Conservation (phyloP, 1,140 invertebrate species). For the Aphelinus certus region DNA sequence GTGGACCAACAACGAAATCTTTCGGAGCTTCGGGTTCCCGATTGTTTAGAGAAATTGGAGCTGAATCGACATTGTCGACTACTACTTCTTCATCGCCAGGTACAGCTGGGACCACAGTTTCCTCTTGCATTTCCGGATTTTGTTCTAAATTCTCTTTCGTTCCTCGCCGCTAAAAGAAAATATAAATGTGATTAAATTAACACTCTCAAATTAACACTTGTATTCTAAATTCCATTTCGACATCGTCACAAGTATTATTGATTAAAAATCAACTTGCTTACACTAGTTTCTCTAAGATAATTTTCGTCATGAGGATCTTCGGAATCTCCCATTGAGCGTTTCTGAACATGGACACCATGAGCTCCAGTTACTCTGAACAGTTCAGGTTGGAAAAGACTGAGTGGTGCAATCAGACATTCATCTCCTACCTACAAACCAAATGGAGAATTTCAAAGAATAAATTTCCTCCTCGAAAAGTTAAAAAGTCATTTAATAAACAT, state of each 20-base stretch:
- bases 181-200: constrained; percentile 28
- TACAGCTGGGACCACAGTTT: constrained; percentile 52
- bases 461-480: too few species aligned
- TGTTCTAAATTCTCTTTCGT: constrained; percentile 73
- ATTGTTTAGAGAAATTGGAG: constrained; percentile 59
- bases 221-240: not conserved
- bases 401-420: constrained; percentile 90
- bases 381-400: constrained; percentile 90
- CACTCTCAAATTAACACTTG: not conserved
- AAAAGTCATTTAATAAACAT: too few species aligned
- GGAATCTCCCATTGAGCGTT: constrained; percentile 80
- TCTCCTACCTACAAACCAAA: constrained; percentile 78
- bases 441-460: too few species aligned
- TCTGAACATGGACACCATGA: constrained; percentile 78
- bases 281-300: constrained; percentile 88
- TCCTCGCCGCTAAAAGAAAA: constrained; percentile 64
- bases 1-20: constrained; percentile 75
- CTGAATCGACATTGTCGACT: constrained; percentile 78
- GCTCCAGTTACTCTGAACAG: constrained; percentile 84
- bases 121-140: constrained; percentile 62
- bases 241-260: not conserved
- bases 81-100: constrained; percentile 81
- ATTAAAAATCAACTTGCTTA: constrained; percentile 60
- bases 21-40: constrained; percentile 64
- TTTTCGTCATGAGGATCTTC: constrained; percentile 95